Conservation (phyloP, 2,797 vertebrate genomes). For the Pelochelys cantorii region DNA sequence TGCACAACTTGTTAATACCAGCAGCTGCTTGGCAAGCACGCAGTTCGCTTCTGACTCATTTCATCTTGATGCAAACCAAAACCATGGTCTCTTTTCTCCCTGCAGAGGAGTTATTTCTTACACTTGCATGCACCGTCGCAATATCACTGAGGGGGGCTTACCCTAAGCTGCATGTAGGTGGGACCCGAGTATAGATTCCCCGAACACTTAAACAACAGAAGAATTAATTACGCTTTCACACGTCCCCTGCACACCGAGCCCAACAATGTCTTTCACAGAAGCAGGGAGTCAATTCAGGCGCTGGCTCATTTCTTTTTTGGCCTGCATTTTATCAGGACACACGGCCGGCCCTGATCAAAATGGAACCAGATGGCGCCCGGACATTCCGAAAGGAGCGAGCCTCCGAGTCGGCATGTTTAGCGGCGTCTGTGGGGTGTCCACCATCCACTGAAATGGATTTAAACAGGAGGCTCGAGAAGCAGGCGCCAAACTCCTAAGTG, state of each 20-base stretch:
- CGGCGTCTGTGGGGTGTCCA: slow-evolving; percentile 62
- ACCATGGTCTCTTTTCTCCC: slow-evolving; percentile 51
- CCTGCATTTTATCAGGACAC: slow-evolving; percentile 60
- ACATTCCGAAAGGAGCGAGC: slow-evolving; percentile 70
- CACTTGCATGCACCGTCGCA: slow-evolving; percentile 63
- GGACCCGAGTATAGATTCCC: slow-evolving; percentile 67
- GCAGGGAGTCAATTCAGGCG: slow-evolving; percentile 58
- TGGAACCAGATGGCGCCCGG: slow-evolving; percentile 76
- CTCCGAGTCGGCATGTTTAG: slow-evolving; percentile 70
- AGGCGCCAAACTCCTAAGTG: slow-evolving; percentile 70
- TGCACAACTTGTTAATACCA: slow-evolving; percentile 78
- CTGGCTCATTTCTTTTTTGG: slow-evolving; percentile 58
- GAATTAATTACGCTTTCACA: slow-evolving; percentile 74
- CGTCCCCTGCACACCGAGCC: slow-evolving; percentile 60
- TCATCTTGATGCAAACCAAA: slow-evolving; percentile 75
- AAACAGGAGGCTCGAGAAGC: slow-evolving; percentile 56
- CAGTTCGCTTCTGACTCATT: slow-evolving; percentile 76
- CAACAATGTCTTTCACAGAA: slow-evolving; percentile 69
- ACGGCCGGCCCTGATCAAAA: slow-evolving; percentile 71
- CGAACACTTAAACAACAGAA: slow-evolving; percentile 67
- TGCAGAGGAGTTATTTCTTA: slow-evolving; percentile 68
- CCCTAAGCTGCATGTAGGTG: slow-evolving; percentile 58
- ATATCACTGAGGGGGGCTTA: slow-evolving; percentile 63
- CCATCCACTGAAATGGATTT: slow-evolving; percentile 72
- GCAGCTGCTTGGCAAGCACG: slow-evolving; percentile 75